Percentiles rank a stretch among this genome's conserved stretches.
Evolutionary conservation across 2,113 vertebrate genomes (phyloP).

Genomic region (Excalfactoria chinensis): DNA sequence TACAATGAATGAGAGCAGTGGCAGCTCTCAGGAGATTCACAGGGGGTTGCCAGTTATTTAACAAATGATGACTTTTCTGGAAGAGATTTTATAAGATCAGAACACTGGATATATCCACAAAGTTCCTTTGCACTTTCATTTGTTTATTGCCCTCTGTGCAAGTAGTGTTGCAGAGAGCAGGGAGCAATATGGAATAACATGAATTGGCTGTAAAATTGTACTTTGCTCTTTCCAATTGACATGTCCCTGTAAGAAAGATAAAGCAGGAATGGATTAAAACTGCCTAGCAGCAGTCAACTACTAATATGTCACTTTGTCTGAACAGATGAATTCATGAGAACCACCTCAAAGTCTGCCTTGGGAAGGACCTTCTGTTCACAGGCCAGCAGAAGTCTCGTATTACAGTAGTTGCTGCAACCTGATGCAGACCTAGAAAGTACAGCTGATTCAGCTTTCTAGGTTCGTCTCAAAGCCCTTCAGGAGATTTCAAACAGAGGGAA

Average conservation of each 20-base stretch:
- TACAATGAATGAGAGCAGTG: constrained; percentile 56
- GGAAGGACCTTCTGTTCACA: neutral
- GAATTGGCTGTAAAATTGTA: neutral
- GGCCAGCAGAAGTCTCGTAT: neutral
- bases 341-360: neutral
- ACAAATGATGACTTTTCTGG: constrained; percentile 58
- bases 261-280: neutral
- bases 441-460: neutral
- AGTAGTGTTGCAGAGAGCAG: neutral
- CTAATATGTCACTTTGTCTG: neutral
- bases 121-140: constrained; percentile 52
- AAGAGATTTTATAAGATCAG: constrained; percentile 64
- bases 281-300: neutral
- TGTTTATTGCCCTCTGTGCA: constrained; percentile 4
- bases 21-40: constrained; percentile 52
- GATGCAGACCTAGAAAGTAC: neutral
- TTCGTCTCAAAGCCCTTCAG: neutral
- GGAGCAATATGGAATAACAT: too few species aligned
- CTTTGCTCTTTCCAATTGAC: neutral
- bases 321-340: neutral
- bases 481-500: neutral
- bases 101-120: constrained; percentile 32
- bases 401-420: rapidly evolving
- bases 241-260: neutral
- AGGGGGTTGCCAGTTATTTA: constrained; percentile 34